These are phyloP conservation scores for Hedychridium roseum DNA, from an alignment of 2,888 invertebrate species.

Conservation along the genomic window DNA sequence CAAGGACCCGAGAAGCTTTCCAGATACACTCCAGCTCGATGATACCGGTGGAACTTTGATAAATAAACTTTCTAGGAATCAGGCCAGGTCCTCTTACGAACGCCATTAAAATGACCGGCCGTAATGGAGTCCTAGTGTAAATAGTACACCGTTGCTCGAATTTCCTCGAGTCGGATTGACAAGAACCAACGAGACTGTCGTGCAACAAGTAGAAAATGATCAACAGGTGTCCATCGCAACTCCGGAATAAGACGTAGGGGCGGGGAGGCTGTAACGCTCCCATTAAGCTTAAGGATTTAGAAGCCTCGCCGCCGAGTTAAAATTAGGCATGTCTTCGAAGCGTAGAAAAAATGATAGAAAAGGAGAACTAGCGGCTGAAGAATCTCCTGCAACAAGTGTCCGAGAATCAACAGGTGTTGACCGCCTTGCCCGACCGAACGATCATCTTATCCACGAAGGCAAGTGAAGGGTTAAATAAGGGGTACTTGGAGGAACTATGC, in stretches of 20 bases:
- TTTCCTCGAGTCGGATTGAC: constrained; percentile 12
- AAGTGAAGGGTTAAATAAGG: not conserved
- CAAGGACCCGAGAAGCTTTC: constrained; percentile 23
- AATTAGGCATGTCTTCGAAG: no score
- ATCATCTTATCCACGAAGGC: not conserved
- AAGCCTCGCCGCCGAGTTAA: no score
- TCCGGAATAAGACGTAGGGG: no score
- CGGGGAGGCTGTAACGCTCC: no score
- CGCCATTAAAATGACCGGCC: not conserved
- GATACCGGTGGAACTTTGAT: constrained; percentile 15
- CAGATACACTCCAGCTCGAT: constrained; percentile 11
- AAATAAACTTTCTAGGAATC: constrained; percentile 23
- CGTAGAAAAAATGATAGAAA: no score
- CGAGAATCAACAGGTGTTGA: constrained; percentile 29
- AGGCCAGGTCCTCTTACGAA: not conserved
- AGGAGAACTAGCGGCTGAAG: no score
- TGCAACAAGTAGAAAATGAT: constrained; percentile 52
- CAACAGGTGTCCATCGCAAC: constrained; percentile 37
- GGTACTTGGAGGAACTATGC: constrained; percentile 1
- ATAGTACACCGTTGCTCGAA: constrained; percentile 19
- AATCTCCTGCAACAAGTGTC: constrained; percentile 49
- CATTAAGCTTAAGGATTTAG: no score
- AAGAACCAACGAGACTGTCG: constrained; percentile 15
- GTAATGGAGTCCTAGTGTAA: constrained; percentile 17
- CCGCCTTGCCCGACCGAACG: not conserved